phyloP scores from a whole-genome alignment of 2,888 invertebrate species.

The Volucella inanis region DNA sequence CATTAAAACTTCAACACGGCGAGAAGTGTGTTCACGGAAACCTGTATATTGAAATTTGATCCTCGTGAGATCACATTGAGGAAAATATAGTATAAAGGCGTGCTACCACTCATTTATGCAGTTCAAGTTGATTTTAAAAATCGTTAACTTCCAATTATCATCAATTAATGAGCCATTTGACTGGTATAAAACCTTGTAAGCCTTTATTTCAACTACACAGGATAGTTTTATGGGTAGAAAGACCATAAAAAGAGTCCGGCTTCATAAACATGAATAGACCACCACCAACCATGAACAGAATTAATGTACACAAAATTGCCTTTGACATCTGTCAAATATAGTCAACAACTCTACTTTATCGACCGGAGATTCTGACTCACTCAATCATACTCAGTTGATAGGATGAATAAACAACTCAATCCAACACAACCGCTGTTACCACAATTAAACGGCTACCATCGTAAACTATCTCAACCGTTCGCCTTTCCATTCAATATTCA shows the following conservation, averaged over 20 bases:
- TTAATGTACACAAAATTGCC: neutral
- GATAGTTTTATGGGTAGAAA: neutral
- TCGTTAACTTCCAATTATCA: no score
- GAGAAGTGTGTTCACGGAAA: no score
- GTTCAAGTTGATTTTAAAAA: no score
- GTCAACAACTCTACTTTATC: neutral
- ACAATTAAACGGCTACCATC: slow-evolving; percentile 24
- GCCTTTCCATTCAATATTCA: slow-evolving; percentile 16
- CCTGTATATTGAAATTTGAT: no score
- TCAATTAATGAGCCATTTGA: no score
- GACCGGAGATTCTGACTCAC: slow-evolving; percentile 30
- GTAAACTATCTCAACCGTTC: slow-evolving; percentile 19
- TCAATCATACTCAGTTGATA: slow-evolving; percentile 10
- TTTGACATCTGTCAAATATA: neutral
- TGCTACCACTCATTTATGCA: no score
- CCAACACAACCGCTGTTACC: neutral
- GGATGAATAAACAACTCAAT: slow-evolving; percentile 57
- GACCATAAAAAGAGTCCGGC: neutral
- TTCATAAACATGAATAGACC: neutral
- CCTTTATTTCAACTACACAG: no score
- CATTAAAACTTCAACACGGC: no score
- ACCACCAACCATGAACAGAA: neutral
- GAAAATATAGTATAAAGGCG: no score
- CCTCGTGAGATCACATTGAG: no score
- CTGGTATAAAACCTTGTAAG: no score